These are phyloP conservation scores for Cephus sareptanus DNA, from an alignment of 2,888 invertebrate genomes.

Conservation along the genomic window DNA sequence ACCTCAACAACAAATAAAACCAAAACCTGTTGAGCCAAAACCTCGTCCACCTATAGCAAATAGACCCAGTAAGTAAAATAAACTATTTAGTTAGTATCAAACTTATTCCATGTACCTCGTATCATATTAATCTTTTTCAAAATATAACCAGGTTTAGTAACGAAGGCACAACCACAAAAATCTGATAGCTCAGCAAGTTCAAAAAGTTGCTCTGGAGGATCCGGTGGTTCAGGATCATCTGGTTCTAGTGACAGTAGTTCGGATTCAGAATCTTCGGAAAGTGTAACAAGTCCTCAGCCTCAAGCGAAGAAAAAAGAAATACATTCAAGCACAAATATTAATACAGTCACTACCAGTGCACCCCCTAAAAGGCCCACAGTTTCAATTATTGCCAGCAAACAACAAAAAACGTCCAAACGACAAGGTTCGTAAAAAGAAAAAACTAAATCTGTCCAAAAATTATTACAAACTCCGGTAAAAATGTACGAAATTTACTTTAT, in stretches of 20 bases:
- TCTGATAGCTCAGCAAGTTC: constrained; percentile 77
- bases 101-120: background rate
- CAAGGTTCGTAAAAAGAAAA: constrained; percentile 41
- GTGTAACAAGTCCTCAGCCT: constrained; percentile 66
- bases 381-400: constrained; percentile 56
- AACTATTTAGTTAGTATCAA: background rate
- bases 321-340: constrained; percentile 33
- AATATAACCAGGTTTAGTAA: constrained; percentile 40
- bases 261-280: constrained; percentile 77
- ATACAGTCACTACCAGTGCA: constrained; percentile 33
- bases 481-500: background rate
- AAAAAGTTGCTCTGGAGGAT: constrained; percentile 73
- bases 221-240: constrained; percentile 77
- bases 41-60: constrained; percentile 67
- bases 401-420: constrained; percentile 57
- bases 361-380: constrained; percentile 55
- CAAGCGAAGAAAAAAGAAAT: constrained; percentile 57
- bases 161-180: constrained; percentile 58
- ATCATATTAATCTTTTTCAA: constrained; percentile 4
- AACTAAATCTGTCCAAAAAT: background rate
- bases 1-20: constrained; percentile 56
- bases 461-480: background rate
- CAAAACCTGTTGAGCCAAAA: constrained; percentile 60
- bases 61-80: constrained; percentile 54
- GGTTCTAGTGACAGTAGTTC: constrained; percentile 71